These are phyloP conservation scores for Menidia menidia DNA, from an alignment of 2,797 vertebrate genomes.

Conservation along the genomic window DNA sequence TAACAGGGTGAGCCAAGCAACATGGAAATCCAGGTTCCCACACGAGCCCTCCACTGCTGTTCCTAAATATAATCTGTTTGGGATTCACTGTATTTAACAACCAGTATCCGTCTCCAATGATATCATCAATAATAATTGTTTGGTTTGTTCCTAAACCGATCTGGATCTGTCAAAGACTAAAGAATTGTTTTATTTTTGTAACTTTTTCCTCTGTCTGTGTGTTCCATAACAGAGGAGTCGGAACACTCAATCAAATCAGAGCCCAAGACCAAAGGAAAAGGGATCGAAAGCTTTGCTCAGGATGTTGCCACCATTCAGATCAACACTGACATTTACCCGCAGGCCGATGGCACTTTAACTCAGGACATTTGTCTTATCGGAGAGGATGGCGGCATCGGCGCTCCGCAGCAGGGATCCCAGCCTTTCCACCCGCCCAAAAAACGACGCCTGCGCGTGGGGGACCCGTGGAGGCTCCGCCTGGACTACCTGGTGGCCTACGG, in stretches of 20 bases:
- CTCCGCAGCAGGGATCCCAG: slow-evolving; percentile 43
- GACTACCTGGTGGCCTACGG: slow-evolving; percentile 91
- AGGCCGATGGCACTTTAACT: slow-evolving; percentile 59
- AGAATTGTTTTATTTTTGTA: background rate
- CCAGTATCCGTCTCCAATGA: background rate
- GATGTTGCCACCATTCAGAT: slow-evolving; percentile 55
- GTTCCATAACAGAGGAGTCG: slow-evolving; percentile 50
- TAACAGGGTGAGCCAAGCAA: too few relatives aligned
- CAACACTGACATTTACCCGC: slow-evolving; percentile 43
- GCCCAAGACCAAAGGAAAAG: slow-evolving; percentile 75
- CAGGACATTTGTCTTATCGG: slow-evolving; percentile 66
- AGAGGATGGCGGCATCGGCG: slow-evolving; percentile 50
- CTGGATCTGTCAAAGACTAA: background rate
- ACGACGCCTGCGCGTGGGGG: slow-evolving; percentile 74
- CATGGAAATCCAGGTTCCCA: too few relatives aligned
- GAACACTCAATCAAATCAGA: slow-evolving; percentile 76
- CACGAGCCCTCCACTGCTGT: too few relatives aligned
- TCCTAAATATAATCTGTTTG: too few relatives aligned
- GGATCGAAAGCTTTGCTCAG: slow-evolving; percentile 57
- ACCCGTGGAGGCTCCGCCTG: slow-evolving; percentile 87
- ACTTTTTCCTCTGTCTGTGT: slow-evolving; percentile 7
- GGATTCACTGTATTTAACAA: too few relatives aligned
- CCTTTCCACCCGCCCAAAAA: slow-evolving; percentile 65
- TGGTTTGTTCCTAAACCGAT: background rate
- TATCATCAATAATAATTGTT: background rate